A percentile compares a stretch with the other conserved stretches of the same genome.
These are phyloP conservation scores for Entelurus aequoreus DNA, from an alignment of 2,113 vertebrate genomes.

Conservation along the genomic window DNA sequence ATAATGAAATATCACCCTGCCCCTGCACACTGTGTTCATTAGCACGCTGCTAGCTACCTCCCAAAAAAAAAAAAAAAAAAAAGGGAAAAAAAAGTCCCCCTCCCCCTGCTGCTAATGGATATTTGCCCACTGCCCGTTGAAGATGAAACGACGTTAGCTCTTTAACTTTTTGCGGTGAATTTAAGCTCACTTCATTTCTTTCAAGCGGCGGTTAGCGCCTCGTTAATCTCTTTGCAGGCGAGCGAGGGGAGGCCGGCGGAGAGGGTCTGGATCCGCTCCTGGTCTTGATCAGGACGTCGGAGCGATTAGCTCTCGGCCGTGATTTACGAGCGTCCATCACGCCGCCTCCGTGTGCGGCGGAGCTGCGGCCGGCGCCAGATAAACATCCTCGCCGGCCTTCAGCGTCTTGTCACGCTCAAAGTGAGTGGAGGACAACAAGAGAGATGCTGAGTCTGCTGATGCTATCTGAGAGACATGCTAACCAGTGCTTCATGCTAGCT, in stretches of 20 bases:
- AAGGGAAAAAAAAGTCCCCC: constrained; percentile 89
- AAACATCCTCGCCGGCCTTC: neutral
- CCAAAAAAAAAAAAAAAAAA: too few species aligned
- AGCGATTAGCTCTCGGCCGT: neutral
- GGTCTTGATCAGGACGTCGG: neutral
- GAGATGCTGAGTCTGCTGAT: neutral
- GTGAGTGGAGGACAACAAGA: neutral
- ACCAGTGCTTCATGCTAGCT: too few species aligned
- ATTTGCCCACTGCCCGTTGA: constrained; percentile 99
- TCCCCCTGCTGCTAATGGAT: constrained; percentile 99
- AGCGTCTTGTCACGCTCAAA: neutral
- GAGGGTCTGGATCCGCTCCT: neutral
- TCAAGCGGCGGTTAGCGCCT: constrained; percentile 89
- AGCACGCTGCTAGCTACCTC: constrained; percentile 99
- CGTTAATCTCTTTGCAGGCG: constrained; percentile 80
- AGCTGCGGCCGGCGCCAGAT: neutral
- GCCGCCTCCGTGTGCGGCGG: neutral
- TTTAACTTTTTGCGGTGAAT: constrained; percentile 98
- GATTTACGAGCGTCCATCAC: neutral
- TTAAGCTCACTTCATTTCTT: constrained; percentile 99
- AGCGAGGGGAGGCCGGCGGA: constrained; percentile 46
- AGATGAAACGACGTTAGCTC: constrained; percentile 99
- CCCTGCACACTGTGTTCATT: constrained; percentile 99
- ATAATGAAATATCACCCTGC: constrained; percentile 99
- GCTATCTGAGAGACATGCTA: neutral